Conservation (phyloP, 1,140 invertebrate species). For the Halictus rubicundus region DNA sequence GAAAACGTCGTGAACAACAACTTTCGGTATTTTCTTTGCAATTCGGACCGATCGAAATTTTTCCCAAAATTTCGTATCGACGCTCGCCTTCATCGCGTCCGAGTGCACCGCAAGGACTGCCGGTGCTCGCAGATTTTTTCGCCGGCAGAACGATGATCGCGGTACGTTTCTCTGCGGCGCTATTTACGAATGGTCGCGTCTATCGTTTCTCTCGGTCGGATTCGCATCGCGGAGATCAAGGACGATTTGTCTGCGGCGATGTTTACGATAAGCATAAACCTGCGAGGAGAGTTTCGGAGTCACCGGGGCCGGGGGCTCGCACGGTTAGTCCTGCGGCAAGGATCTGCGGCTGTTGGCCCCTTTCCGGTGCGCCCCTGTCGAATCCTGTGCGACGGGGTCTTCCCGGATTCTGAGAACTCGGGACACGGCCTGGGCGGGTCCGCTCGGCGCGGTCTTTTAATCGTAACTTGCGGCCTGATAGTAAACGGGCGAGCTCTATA, state of each 20-base stretch:
- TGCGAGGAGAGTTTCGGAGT: slow-evolving; percentile 15
- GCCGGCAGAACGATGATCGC: neutral
- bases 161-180: neutral
- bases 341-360: neutral
- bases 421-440: slow-evolving; percentile 72
- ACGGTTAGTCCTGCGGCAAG: slow-evolving; percentile 6
- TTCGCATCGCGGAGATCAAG: neutral
- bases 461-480: slow-evolving; percentile 71
- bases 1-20: no score
- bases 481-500: slow-evolving; percentile 63
- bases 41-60: no score
- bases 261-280: slow-evolving; percentile 58
- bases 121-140: neutral
- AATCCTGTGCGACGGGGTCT: slow-evolving; percentile 7
- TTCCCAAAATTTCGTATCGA: no score
- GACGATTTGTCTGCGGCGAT: slow-evolving; percentile 41
- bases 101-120: neutral
- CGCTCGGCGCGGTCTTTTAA: slow-evolving; percentile 67
- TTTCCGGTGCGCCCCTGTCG: neutral
- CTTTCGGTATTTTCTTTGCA: no score
- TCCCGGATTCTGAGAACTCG: slow-evolving; percentile 62
- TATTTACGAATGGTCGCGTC: slow-evolving; percentile 14
- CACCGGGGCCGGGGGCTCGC: neutral
- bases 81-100: no score
- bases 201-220: neutral